A percentile compares a stretch with the other conserved stretches of the same genome.
Conservation (phyloP, 1,140 invertebrate species). For the Chrysopa pallens region DNA sequence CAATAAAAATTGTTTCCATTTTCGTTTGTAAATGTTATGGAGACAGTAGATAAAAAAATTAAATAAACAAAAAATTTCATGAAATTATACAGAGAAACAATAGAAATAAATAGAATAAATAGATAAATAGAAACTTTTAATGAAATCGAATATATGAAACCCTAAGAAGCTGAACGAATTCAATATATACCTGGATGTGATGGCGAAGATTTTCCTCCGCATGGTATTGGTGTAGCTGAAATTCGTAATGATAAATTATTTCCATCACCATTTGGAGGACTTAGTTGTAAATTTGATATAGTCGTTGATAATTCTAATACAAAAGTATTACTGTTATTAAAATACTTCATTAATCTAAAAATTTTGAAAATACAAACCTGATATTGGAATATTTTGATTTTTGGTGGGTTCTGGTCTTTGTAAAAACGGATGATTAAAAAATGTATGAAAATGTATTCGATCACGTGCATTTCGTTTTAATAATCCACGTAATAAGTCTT, state of each 20-base stretch:
- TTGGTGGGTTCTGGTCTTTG: slow-evolving; percentile 38
- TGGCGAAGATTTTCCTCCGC: not conserved
- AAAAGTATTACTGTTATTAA: not conserved
- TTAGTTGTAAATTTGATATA: slow-evolving; percentile 16
- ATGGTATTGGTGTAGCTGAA: not conserved
- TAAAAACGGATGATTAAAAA: slow-evolving; percentile 85
- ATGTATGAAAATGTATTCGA: slow-evolving; percentile 87
- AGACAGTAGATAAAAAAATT: no score
- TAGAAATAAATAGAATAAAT: no score
- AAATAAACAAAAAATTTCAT: no score
- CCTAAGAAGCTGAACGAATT: no score
- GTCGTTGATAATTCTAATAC: slow-evolving; percentile 23
- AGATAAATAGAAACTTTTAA: no score
- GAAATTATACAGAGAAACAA: no score
- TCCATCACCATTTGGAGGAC: slow-evolving; percentile 18
- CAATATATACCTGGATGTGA: slow-evolving; percentile 3
- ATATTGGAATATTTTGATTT: slow-evolving; percentile 12
- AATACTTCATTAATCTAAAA: no score
- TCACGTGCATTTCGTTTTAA: slow-evolving; percentile 86
- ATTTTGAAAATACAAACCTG: slow-evolving; percentile 4
- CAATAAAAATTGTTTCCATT: no score
- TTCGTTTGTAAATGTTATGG: no score
- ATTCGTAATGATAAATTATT: slow-evolving; percentile 9
- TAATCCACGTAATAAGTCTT: slow-evolving; percentile 70
- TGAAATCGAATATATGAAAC: no score